phyloP scores from a whole-genome alignment of 2,888 invertebrate genomes.

The Mechanitis mazaeus region DNA sequence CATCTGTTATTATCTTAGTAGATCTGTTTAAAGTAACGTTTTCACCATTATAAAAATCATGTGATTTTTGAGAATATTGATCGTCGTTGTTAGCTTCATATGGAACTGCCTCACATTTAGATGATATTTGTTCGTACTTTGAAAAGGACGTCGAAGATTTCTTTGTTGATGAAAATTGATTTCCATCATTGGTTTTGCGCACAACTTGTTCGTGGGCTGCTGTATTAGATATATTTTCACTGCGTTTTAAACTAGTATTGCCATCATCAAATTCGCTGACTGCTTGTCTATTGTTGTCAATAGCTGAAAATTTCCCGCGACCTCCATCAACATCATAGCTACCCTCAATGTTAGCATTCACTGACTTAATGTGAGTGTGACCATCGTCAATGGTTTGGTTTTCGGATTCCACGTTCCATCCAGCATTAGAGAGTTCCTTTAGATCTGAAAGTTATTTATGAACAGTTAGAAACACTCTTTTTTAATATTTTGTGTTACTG shows the following conservation, averaged over 20 bases:
- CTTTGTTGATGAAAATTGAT: constrained; percentile 53
- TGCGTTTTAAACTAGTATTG: constrained; percentile 58
- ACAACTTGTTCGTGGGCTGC: constrained; percentile 60
- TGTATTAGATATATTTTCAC: constrained; percentile 55
- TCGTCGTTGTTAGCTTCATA: constrained; percentile 48
- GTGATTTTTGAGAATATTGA: constrained; percentile 35
- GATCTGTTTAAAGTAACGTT: constrained; percentile 38
- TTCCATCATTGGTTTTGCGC: constrained; percentile 61
- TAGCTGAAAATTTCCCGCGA: constrained; percentile 79
- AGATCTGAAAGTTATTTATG: constrained; percentile 53
- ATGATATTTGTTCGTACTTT: constrained; percentile 55
- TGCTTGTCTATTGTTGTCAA: constrained; percentile 77
- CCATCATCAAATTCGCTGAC: constrained; percentile 64
- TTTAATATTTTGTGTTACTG: constrained; percentile 33
- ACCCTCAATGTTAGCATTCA: constrained; percentile 80
- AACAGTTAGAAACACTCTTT: constrained; percentile 7
- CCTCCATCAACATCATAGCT: constrained; percentile 80
- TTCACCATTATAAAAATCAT: constrained; percentile 47
- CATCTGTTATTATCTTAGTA: constrained; percentile 43
- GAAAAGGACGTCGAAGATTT: constrained; percentile 57
- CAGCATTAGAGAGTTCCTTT: constrained; percentile 72
- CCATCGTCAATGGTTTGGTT: constrained; percentile 80
- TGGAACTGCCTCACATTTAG: constrained; percentile 58
- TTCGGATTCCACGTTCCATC: constrained; percentile 82
- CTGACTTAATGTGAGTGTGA: constrained; percentile 76